Percentiles rank a stretch among this genome's conserved stretches.
Conservation (phyloP, 2,113 vertebrate genomes). For the Eulemur macaco region DNA sequence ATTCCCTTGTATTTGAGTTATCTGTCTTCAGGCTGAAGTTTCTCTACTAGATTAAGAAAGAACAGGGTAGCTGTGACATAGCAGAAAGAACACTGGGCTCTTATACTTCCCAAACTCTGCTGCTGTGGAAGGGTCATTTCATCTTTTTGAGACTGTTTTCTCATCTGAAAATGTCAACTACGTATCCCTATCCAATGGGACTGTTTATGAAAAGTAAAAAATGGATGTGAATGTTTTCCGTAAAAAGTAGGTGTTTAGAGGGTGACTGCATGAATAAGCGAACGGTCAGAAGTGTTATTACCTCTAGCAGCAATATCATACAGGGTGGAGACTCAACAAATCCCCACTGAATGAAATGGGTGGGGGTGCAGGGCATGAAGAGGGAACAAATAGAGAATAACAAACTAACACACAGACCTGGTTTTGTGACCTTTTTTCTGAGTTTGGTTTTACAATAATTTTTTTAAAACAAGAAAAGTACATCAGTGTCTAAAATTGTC, state of each 20-base stretch:
- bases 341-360: neutral
- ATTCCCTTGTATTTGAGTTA: neutral
- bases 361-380: neutral
- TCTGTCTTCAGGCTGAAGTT: neutral
- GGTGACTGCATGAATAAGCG: neutral
- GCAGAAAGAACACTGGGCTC: neutral
- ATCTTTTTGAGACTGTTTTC: constrained; percentile 31
- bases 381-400: constrained; percentile 24
- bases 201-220: constrained; percentile 10
- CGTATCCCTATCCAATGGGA: neutral
- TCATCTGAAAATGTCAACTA: neutral
- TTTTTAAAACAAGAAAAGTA: constrained; percentile 47
- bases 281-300: neutral
- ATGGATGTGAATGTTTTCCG: constrained; percentile 14
- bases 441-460: constrained; percentile 13
- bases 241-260: neutral
- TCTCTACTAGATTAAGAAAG: neutral
- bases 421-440: neutral
- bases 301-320: neutral
- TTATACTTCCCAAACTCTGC: neutral
- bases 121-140: neutral
- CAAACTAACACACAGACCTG: neutral
- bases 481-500: constrained; percentile 33
- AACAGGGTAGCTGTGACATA: neutral
- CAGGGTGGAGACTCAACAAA: neutral